Evolutionary conservation across 2,888 invertebrate species (phyloP).

Genomic region (Aphidoletes aphidimyza): DNA sequence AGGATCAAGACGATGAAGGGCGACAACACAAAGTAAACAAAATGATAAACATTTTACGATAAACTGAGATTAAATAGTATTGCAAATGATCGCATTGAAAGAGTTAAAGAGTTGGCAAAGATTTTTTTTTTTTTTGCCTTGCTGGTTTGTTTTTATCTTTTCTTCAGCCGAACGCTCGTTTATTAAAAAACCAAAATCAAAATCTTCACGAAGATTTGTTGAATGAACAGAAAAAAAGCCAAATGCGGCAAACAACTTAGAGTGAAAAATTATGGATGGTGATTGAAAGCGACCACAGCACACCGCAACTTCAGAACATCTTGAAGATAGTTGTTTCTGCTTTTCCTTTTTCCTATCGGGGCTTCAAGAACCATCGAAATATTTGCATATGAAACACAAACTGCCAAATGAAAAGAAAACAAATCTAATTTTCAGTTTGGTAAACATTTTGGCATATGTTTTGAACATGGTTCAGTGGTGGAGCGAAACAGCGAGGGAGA

Average conservation of each 20-base stretch:
- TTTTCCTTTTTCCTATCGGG: too few relatives aligned
- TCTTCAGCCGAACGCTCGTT: background rate
- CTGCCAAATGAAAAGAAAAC: constrained; percentile 8
- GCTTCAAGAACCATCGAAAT: too few relatives aligned
- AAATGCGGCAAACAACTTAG: background rate
- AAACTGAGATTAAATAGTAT: constrained; percentile 46
- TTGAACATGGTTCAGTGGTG: background rate
- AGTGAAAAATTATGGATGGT: background rate
- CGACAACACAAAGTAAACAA: background rate
- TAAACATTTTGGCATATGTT: background rate
- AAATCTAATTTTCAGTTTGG: constrained; percentile 36
- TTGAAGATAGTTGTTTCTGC: background rate
- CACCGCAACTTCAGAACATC: background rate
- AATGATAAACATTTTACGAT: constrained; percentile 45
- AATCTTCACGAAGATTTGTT: constrained; percentile 12
- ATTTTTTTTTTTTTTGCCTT: background rate
- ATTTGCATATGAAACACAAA: constrained; percentile 26
- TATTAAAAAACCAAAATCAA: background rate
- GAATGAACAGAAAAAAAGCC: background rate
- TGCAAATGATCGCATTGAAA: constrained; percentile 34
- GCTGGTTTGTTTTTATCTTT: background rate
- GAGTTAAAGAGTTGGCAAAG: constrained; percentile 29
- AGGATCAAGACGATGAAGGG: background rate
- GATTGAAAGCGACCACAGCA: constrained; percentile 8
- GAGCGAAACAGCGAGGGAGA: background rate